Evolutionary conservation across 92 coral and sea anemone genomes (phyloP).

Genomic region (Hydrozoanthus gracilis): DNA sequence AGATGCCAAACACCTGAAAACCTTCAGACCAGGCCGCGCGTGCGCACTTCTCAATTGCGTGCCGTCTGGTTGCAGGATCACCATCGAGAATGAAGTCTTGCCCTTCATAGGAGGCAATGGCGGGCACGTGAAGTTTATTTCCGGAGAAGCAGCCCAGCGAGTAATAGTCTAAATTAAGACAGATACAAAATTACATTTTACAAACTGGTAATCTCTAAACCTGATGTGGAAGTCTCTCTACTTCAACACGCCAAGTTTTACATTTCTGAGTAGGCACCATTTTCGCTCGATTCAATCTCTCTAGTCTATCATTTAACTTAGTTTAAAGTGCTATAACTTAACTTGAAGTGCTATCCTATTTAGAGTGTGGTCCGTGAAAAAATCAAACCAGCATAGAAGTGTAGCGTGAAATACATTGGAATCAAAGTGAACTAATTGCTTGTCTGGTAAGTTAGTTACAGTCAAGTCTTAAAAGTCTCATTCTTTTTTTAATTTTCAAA

Average conservation of each 20-base stretch:
- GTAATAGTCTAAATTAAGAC: background rate
- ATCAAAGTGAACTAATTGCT: too few relatives aligned
- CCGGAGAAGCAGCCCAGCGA: slow-evolving; percentile 16
- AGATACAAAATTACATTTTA: background rate
- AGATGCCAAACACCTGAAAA: slow-evolving; percentile 29
- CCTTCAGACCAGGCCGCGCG: slow-evolving; percentile 36
- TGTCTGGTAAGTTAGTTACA: too few relatives aligned
- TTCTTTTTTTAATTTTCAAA: too few relatives aligned
- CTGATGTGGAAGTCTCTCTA: background rate
- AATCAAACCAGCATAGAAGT: too few relatives aligned
- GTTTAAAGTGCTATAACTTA: too few relatives aligned
- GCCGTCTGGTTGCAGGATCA: background rate
- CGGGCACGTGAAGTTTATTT: background rate
- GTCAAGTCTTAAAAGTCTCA: too few relatives aligned
- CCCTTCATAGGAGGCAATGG: background rate
- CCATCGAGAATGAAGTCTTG: slow-evolving; percentile 23
- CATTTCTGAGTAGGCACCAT: too few relatives aligned
- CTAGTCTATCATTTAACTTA: too few relatives aligned
- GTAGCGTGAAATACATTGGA: too few relatives aligned
- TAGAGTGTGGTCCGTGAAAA: too few relatives aligned
- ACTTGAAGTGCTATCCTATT: too few relatives aligned
- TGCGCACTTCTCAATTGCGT: slow-evolving; percentile 40
- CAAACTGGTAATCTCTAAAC: background rate
- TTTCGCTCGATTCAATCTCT: too few relatives aligned
- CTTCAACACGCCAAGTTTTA: background rate